Conservation (phyloP, 2,113 vertebrate species). For the Hippocampus barbouri region DNA sequence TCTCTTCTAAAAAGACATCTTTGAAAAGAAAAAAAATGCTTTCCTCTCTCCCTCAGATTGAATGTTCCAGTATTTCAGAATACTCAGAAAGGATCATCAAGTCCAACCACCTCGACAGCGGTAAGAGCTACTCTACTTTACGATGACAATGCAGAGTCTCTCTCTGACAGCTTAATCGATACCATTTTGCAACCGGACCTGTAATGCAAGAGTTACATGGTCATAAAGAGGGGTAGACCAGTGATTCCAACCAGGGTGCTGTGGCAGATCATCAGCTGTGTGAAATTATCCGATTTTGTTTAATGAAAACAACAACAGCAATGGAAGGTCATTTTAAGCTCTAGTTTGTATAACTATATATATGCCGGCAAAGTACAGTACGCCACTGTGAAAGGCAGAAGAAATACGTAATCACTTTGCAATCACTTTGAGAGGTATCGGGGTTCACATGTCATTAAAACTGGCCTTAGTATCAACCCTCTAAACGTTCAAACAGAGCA, state of each 20-base stretch:
- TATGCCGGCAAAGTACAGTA: no score
- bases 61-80: constrained; percentile 98
- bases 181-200: not conserved
- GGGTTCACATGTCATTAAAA: constrained; percentile 29
- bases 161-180: not conserved
- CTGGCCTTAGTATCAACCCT: constrained; percentile 20
- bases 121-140: constrained; percentile 72
- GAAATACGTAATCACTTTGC: not conserved
- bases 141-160: not conserved
- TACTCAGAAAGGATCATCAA: constrained; percentile 99
- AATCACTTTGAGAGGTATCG: constrained; percentile 12
- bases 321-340: no score
- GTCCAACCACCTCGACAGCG: constrained; percentile 92
- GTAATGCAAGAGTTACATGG: not conserved
- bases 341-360: no score
- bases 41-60: constrained; percentile 76
- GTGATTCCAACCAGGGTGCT: not conserved
- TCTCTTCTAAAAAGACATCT: constrained; percentile 5
- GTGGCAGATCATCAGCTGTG: not conserved
- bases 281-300: not conserved
- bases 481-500: constrained; percentile 22
- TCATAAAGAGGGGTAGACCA: not conserved
- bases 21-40: constrained; percentile 9
- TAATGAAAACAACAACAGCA: not conserved
- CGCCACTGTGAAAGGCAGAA: no score